phyloP scores from a whole-genome alignment of 1,140 invertebrate species.

The Hetaerina americana region DNA sequence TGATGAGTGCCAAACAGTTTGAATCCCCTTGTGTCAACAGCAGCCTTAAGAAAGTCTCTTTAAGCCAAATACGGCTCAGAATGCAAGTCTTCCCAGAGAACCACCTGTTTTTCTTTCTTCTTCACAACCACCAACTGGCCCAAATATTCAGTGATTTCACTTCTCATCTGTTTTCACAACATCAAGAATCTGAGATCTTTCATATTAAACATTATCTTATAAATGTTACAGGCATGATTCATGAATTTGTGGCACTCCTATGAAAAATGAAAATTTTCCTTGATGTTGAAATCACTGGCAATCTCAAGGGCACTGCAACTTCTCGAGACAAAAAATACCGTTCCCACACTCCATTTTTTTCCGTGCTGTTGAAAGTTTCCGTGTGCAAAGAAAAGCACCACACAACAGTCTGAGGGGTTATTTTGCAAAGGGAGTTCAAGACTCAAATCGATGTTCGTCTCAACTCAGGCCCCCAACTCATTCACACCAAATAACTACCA shows the following conservation, averaged over 20 bases:
- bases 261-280: constrained; percentile 1
- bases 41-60: background rate
- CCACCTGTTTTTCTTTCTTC: constrained; percentile 5
- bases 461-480: background rate
- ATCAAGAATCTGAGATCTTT: constrained; percentile 8
- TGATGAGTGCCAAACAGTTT: constrained; percentile 5
- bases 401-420: background rate
- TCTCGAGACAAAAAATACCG: background rate
- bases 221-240: background rate
- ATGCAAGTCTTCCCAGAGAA: constrained; percentile 6
- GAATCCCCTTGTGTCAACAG: constrained; percentile 2
- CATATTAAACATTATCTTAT: background rate
- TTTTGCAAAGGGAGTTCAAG: background rate
- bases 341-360: background rate
- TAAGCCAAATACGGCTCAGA: constrained; percentile 3
- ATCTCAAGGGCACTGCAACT: background rate
- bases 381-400: background rate
- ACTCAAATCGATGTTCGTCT: background rate
- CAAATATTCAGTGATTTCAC: constrained; percentile 5
- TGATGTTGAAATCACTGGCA: constrained; percentile 5
- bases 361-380: background rate
- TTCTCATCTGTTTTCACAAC: background rate
- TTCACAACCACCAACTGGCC: constrained; percentile 7
- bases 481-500: constrained; percentile 3
- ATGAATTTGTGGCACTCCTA: background rate